Evolutionary conservation across 2,888 invertebrate species (phyloP), one percentile per base, ranked within the genome.

Genomic region (Cephus sareptanus): DNA sequence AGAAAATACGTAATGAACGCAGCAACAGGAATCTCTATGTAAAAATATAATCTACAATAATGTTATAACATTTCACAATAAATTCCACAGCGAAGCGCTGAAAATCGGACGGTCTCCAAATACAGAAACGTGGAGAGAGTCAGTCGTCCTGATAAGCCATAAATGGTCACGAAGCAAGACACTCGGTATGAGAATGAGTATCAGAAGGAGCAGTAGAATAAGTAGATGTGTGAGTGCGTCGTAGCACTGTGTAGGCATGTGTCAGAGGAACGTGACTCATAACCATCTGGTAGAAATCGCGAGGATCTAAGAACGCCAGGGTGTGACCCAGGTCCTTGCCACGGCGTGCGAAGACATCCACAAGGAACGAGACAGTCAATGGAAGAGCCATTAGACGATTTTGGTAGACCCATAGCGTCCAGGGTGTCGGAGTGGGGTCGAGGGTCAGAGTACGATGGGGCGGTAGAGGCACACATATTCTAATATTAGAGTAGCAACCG

Each of bases 231-330:
- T 33, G 71, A 12, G n/a, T 34, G 75, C 15, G 75, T n/a, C 34
- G 68, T 34, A 12, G 34, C 31, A 71, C 34, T 34, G 13, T 71
- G 4, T 9, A 34, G 71, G 13, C 71, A 81, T 83, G 83, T 83
- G 81, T 84, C 82, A 82, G 79, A 79, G 79, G 76, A 79, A 80
- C 82, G 80, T 84, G 84, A 84, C 81, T 84, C 84, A 84, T 83
- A 82, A 75, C 82, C 83, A 82, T 81, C 84, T 81, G 83, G 82
- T 80, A 77, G 79, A 79, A 82, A 79, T 37, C 79, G 30, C 69
- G 75, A 76, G 70, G 35, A 70, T 56, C 56, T 56, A 56, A 56
- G 56, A 56, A 56, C 23, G 56, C 56, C 56, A 56, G 56, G 56
- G 56, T 56, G 56, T 56, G 56, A 9, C 56, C 56, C 56, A 23